These are phyloP conservation scores for Cirrhinus molitorella DNA, from an alignment of 2,797 vertebrate species.

Conservation along the genomic window DNA sequence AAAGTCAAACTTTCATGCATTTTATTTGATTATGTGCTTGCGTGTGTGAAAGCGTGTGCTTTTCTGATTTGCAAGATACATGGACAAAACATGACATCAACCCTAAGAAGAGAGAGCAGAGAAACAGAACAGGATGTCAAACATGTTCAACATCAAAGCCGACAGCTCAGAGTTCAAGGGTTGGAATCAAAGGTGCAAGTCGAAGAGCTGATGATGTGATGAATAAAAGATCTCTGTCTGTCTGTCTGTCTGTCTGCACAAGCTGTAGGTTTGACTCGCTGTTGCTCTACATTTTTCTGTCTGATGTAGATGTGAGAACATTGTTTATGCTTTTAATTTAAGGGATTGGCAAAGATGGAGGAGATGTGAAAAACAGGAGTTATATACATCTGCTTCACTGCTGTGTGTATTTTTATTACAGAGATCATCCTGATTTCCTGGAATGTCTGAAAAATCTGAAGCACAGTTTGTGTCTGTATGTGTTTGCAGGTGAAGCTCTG, in stretches of 20 bases:
- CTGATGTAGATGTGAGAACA: background rate
- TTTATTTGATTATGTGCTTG: background rate
- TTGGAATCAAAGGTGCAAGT: constrained; percentile 38
- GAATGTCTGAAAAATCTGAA: background rate
- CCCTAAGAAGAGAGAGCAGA: background rate
- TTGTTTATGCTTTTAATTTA: background rate
- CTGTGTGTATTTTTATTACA: background rate
- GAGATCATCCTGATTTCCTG: background rate
- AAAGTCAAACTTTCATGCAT: background rate
- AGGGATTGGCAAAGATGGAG: background rate
- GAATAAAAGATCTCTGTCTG: constrained; percentile 32
- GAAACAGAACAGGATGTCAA: constrained; percentile 25
- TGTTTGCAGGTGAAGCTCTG: background rate
- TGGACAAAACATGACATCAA: background rate
- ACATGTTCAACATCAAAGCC: constrained; percentile 31
- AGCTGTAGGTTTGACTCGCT: background rate
- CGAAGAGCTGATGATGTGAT: constrained; percentile 31
- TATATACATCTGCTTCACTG: background rate
- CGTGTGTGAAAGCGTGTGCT: background rate
- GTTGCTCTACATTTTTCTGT: background rate
- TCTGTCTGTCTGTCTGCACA: background rate
- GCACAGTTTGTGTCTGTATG: background rate
- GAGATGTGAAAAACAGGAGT: background rate
- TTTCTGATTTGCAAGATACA: background rate
- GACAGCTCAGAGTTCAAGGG: constrained; percentile 1